Evolutionary conservation across 2,888 invertebrate genomes (phyloP), one percentile per base, ranked within the genome.

Genomic region (Zeuzera pyrina): DNA sequence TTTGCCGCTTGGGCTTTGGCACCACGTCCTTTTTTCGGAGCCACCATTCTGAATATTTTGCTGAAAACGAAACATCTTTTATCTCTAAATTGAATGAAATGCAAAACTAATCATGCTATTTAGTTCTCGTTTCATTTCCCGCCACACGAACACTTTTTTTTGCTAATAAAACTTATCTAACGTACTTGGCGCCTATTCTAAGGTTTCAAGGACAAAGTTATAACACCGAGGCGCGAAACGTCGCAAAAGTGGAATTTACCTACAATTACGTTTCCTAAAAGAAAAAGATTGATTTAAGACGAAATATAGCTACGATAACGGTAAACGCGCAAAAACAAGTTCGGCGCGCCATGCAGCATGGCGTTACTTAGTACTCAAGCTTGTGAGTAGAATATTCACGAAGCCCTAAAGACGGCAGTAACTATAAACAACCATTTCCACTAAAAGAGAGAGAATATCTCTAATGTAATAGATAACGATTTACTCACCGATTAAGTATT

Each of bases 11-110:
- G 72, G 34, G 60, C 68, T 47, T 73, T 77, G 22, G 74, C 81
- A 29, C 81, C 81, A 38, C 83, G 81, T 39, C 83, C 83, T 57
- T 64, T 70, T 52, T 79, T 81, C 39, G 69, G 76, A 33, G 83
- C 79, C 38, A 83, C 83, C 83, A 83, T 81, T 42, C 25, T 24
- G 10, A 12, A 25, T 7, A 19, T 7, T 19, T 7, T 11, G 1
- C 22, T 22, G 22, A 6, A 22, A 22, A 3, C 8, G 4, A 22
- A 6, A 22, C 11, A 22, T n/a, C n/a, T n/a, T n/a, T n/a, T n/a
- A n/a, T n/a, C n/a, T n/a, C n/a, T n/a, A n/a, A n/a, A n/a, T n/a
- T n/a, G n/a, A n/a, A n/a, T n/a, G n/a, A n/a, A n/a, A n/a, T n/a
- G n/a, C 42, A 33, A 39, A 42, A 44, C 48, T 8, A 2, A 19